phyloP scores from a whole-genome alignment of 2,113 vertebrate genomes.

The Malurus cyaneus region DNA sequence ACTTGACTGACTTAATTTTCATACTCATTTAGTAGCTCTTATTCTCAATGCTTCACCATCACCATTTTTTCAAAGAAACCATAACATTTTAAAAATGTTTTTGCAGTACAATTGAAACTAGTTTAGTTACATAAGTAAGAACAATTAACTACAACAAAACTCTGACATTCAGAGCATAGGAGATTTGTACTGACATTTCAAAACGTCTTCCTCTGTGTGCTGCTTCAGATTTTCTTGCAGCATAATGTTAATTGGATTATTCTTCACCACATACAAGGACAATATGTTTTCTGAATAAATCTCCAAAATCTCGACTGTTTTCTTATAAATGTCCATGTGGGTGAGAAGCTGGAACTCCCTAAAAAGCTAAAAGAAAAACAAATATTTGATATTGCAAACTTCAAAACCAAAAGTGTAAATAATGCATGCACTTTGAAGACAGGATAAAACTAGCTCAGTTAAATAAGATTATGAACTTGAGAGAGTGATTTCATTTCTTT shows the following conservation, averaged over 20 bases:
- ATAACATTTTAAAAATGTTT: neutral
- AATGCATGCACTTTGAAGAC: neutral
- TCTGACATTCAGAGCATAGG: neutral
- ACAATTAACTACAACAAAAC: neutral
- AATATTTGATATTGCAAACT: neutral
- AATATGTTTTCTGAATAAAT: slow-evolving; percentile 71
- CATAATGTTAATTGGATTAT: slow-evolving; percentile 64
- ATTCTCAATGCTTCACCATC: neutral
- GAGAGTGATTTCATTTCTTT: neutral
- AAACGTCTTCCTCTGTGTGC: slow-evolving; percentile 57
- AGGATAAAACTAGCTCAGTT: neutral
- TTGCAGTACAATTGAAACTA: neutral
- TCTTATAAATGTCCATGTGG: slow-evolving; percentile 69
- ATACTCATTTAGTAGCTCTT: neutral
- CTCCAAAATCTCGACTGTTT: slow-evolving; percentile 72
- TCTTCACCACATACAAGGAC: slow-evolving; percentile 47
- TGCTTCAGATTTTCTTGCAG: slow-evolving; percentile 66
- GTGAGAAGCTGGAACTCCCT: slow-evolving; percentile 75
- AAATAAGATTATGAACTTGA: neutral
- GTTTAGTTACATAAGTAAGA: neutral
- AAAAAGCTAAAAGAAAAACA: slow-evolving; percentile 66
- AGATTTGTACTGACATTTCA: slow-evolving; percentile 66
- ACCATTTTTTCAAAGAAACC: neutral
- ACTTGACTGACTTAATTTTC: neutral
- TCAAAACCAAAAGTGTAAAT: neutral